Evolutionary conservation across 2,888 invertebrate genomes (phyloP).

Genomic region (Caenorhabditis becei): DNA sequence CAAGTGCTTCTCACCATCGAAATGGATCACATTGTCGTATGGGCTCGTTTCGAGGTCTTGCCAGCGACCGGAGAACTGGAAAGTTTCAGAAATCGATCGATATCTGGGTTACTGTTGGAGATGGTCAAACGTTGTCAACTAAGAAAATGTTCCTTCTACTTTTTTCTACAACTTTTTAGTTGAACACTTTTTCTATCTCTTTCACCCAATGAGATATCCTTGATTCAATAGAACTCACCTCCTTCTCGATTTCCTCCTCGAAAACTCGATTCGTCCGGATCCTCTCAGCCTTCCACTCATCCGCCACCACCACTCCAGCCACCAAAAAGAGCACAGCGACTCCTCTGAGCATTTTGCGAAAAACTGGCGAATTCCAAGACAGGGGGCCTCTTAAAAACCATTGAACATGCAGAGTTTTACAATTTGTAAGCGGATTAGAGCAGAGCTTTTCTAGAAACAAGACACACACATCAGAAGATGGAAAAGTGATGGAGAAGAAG

Average conservation of each 20-base stretch:
- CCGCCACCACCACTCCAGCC: not conserved
- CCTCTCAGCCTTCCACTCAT: conserved; percentile 6
- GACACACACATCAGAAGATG: conserved; percentile 1
- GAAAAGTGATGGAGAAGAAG: conserved; percentile 33
- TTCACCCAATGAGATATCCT: not conserved
- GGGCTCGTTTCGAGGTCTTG: conserved; percentile 66
- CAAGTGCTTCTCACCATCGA: conserved; percentile 71
- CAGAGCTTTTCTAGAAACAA: not conserved
- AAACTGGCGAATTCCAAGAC: not conserved
- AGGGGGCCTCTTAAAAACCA: conserved; percentile 35
- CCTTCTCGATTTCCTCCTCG: conserved; percentile 15
- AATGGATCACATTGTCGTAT: conserved; percentile 69
- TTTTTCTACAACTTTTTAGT: no score
- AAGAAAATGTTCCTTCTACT: no score
- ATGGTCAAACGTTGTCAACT: no score
- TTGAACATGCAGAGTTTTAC: conserved; percentile 26
- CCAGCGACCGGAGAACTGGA: conserved; percentile 58
- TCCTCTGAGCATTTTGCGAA: conserved; percentile 2
- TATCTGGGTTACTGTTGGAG: no score
- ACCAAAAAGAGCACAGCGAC: not conserved
- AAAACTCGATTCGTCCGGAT: conserved; percentile 33
- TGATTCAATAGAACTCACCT: conserved; percentile 15
- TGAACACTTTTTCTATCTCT: no score
- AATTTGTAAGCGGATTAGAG: conserved; percentile 40
- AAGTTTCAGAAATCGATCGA: conserved; percentile 1